phyloP scores from a whole-genome alignment of 2,113 vertebrate genomes.

The Scortum barcoo region DNA sequence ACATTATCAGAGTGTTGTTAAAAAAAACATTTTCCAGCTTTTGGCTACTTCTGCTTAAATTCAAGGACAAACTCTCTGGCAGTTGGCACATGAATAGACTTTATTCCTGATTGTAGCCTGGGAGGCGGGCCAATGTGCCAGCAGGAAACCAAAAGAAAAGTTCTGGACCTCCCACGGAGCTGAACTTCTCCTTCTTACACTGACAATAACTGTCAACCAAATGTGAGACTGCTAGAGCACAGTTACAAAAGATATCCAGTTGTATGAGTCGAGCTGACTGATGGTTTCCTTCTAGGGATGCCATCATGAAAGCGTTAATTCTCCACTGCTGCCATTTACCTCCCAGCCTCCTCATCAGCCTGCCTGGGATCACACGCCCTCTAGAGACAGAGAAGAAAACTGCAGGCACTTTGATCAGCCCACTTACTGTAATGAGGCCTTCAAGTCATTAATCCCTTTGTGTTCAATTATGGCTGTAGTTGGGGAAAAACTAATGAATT shows the following conservation, averaged over 20 bases:
- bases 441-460: slow-evolving; percentile 73
- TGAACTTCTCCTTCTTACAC: slow-evolving; percentile 35
- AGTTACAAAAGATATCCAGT: slow-evolving; percentile 45
- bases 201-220: slow-evolving; percentile 35
- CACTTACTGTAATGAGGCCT: slow-evolving; percentile 72
- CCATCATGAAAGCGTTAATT: slow-evolving; percentile 35
- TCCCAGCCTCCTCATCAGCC: slow-evolving; percentile 57
- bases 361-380: slow-evolving; percentile 71
- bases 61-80: slow-evolving; percentile 36
- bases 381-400: slow-evolving; percentile 72
- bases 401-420: slow-evolving; percentile 70
- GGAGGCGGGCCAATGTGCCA: slow-evolving; percentile 59
- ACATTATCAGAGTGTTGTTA: slow-evolving; percentile 12
- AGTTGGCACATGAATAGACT: slow-evolving; percentile 53
- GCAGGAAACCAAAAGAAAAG: slow-evolving; percentile 59
- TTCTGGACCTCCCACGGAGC: slow-evolving; percentile 23
- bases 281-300: slow-evolving; percentile 1
- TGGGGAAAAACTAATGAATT: slow-evolving; percentile 62
- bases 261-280: slow-evolving; percentile 30
- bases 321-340: slow-evolving; percentile 30
- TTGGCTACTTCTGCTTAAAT: slow-evolving; percentile 26
- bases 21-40: slow-evolving; percentile 9
- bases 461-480: slow-evolving; percentile 61
- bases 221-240: slow-evolving; percentile 9
- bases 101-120: slow-evolving; percentile 23